phyloP scores from a whole-genome alignment of 1,140 invertebrate genomes.

The honey bee (Apis mellifera) region Amel_HAv3.1 CM009932.2:15773001-15773500 shows the following conservation, averaged over 20 bases:
- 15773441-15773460: neutral
- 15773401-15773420: neutral
- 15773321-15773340: neutral
- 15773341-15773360: neutral
- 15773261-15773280: neutral
- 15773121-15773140: conserved; percentile 11
- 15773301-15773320: neutral
- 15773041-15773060: neutral
- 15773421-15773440: neutral
- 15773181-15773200: neutral
- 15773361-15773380: neutral
- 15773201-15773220: neutral
- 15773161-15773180: neutral
- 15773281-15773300: neutral
- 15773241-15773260: conserved; percentile 4
- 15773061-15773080: conserved; percentile 19
- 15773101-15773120: neutral
- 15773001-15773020: conserved; percentile 26
- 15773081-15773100: neutral
- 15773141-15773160: neutral
- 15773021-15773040: neutral
- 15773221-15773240: neutral
- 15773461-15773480: neutral
- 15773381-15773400: too few relatives aligned
- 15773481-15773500: conserved; percentile 11